phyloP scores from a whole-genome alignment of 2,113 vertebrate species.

The Corythornis madagascariensis region DNA sequence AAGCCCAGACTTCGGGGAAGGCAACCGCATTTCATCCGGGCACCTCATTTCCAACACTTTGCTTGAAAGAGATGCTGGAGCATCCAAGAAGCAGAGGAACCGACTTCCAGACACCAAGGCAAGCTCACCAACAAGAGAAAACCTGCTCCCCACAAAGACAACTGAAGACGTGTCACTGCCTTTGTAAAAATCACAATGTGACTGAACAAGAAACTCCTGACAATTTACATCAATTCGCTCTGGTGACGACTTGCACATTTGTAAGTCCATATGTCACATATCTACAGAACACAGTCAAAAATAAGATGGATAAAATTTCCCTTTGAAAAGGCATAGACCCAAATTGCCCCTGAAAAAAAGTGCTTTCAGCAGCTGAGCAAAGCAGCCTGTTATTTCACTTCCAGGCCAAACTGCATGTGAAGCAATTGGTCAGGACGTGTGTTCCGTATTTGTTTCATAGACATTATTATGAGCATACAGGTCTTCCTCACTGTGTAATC shows the following conservation, averaged over 20 bases:
- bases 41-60: background rate
- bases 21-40: background rate
- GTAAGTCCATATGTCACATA: background rate
- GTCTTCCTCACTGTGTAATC: background rate
- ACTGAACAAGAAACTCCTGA: background rate
- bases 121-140: background rate
- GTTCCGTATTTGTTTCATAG: background rate
- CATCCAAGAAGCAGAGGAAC: background rate
- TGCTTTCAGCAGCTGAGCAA: conserved; percentile 20
- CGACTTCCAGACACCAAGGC: accelerated
- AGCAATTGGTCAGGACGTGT: background rate
- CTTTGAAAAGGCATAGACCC: background rate
- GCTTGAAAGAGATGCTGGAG: background rate
- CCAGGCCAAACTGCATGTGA: accelerated
- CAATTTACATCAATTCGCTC: background rate
- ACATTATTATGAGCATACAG: accelerated
- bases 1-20: background rate
- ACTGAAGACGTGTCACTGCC: too few species aligned
- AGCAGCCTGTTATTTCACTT: background rate
- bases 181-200: background rate
- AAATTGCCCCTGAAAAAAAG: background rate
- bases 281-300: background rate
- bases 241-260: background rate
- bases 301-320: background rate
- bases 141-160: background rate